Evolutionary conservation across 1,140 invertebrate genomes (phyloP).

Genomic region (Stegodyphus dumicola): DNA sequence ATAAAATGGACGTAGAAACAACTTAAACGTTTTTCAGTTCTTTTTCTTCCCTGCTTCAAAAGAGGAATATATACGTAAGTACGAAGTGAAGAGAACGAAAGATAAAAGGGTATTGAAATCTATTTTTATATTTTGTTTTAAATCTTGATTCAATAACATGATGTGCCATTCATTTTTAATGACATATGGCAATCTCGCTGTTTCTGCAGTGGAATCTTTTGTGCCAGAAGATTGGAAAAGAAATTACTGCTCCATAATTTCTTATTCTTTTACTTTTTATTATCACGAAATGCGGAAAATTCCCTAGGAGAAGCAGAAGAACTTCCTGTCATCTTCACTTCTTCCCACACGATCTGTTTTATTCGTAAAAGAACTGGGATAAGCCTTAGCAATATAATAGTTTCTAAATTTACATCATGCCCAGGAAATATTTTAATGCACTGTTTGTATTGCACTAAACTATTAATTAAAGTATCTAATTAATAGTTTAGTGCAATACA

Average conservation of each 20-base stretch:
- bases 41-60: no score
- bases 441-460: no score
- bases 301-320: background rate
- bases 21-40: constrained; percentile 20
- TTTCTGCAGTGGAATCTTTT: background rate
- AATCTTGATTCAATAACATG: constrained; percentile 32
- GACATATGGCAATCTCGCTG: background rate
- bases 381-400: no score
- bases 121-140: constrained; percentile 35
- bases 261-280: background rate
- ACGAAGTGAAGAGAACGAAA: background rate
- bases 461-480: no score
- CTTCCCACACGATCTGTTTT: no score
- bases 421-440: no score
- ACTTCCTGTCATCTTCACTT: background rate
- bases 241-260: constrained; percentile 30
- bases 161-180: constrained; percentile 40
- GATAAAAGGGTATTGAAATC: constrained; percentile 22
- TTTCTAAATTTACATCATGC: no score
- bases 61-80: background rate
- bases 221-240: constrained; percentile 4
- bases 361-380: no score
- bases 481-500: no score
- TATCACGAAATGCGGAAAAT: no score
- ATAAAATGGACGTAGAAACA: constrained; percentile 8